A percentile compares a stretch with the other conserved stretches of the same genome.
Conservation (phyloP, 2,113 vertebrate genomes). For the Rhadina sibilatrix region DNA sequence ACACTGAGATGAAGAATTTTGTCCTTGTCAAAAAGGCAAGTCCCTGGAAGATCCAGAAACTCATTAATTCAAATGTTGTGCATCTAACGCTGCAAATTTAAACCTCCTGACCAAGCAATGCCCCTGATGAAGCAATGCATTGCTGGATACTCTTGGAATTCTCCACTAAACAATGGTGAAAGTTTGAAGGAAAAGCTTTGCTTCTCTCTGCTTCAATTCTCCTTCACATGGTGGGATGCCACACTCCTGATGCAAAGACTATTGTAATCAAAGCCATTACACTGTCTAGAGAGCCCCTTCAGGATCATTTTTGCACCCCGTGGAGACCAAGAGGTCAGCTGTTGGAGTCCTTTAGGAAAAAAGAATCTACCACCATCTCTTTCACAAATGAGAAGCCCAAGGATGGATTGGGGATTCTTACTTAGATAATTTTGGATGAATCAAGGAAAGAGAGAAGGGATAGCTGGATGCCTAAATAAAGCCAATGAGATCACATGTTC, state of each 20-base stretch:
- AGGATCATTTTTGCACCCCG: not conserved
- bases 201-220: not conserved
- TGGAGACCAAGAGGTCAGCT: not conserved
- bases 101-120: not conserved
- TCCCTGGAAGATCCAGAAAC: not conserved
- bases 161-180: not conserved
- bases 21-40: not conserved
- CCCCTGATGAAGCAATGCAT: not conserved
- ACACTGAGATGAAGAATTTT: not conserved
- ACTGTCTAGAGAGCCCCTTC: not conserved
- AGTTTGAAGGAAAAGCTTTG: not conserved
- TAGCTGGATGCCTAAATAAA: conserved; percentile 70
- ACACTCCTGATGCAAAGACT: not conserved
- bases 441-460: conserved; percentile 48
- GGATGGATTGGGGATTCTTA: conserved; percentile 43
- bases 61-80: not conserved
- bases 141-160: not conserved
- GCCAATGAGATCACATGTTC: conserved; percentile 76
- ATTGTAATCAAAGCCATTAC: not conserved
- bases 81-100: not conserved
- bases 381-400: conserved; percentile 22
- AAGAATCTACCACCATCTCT: not conserved
- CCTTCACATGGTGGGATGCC: not conserved
- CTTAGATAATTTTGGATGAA: conserved; percentile 69
- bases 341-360: not conserved